phyloP scores from a whole-genome alignment of 2,113 vertebrate species.

The Sander vitreus region DNA sequence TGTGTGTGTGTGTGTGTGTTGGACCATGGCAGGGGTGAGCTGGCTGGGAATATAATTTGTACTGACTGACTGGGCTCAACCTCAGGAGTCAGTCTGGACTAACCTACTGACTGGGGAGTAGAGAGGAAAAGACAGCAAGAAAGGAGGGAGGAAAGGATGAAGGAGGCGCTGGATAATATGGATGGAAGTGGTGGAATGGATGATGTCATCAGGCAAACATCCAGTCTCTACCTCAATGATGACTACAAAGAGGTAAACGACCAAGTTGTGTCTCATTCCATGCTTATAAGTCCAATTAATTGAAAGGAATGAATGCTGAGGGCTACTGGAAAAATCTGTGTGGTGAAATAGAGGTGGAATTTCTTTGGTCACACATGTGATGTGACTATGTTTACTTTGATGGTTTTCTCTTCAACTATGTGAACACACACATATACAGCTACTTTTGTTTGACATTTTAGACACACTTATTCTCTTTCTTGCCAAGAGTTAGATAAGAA shows the following conservation, averaged over 20 bases:
- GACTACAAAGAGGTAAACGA: conserved; percentile 94
- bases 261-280: conserved; percentile 1
- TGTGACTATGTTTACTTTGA: not conserved
- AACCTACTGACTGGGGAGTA: conserved; percentile 31
- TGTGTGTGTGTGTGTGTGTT: not conserved
- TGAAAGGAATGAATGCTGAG: not conserved
- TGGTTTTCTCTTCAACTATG: conserved; percentile 1
- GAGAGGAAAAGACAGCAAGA: conserved; percentile 37
- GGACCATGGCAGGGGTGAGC: conserved; percentile 8
- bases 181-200: conserved; percentile 85
- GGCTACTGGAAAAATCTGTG: not conserved
- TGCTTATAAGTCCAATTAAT: not conserved
- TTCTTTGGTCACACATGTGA: not conserved
- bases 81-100: conserved; percentile 47
- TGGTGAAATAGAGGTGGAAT: not conserved
- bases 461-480: not conserved
- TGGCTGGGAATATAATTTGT: conserved; percentile 32
- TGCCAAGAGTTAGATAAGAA: not conserved
- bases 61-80: conserved; percentile 44
- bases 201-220: conserved; percentile 87
- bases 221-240: conserved; percentile 82
- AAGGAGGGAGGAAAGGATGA: conserved; percentile 45
- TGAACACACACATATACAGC: not conserved
- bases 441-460: not conserved
- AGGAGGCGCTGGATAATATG: conserved; percentile 71